phyloP scores from a whole-genome alignment of 2,113 vertebrate genomes.

The Aphyosemion australe region DNA sequence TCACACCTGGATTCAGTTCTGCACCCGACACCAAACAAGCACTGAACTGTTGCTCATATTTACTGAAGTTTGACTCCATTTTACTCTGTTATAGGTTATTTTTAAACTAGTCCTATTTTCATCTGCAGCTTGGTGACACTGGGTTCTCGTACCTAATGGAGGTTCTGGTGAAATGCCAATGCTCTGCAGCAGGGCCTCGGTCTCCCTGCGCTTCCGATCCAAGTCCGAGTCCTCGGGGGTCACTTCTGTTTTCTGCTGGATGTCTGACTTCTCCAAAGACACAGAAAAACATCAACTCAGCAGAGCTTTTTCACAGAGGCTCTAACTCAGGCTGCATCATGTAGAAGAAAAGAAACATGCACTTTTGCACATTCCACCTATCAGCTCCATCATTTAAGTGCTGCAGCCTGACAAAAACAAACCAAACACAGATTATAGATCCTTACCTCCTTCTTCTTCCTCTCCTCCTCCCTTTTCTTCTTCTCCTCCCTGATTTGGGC shows the following conservation, averaged over 20 bases:
- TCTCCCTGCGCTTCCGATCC: conserved; percentile 95
- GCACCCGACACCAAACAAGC: no score
- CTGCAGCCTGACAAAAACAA: no score
- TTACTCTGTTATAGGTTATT: no score
- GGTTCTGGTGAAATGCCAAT: conserved; percentile 98
- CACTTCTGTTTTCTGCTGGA: conserved; percentile 90
- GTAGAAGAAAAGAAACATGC: no score
- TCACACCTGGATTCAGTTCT: no score
- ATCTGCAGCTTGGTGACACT: not conserved
- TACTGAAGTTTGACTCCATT: no score
- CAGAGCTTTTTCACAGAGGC: not conserved
- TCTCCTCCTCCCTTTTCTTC: conserved; percentile 97
- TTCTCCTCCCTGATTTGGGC: conserved; percentile 99
- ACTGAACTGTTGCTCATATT: no score
- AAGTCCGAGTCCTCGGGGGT: conserved; percentile 91
- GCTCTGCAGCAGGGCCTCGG: conserved; percentile 94
- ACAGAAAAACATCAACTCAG: not conserved
- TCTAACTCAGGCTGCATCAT: not conserved
- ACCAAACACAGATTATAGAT: not conserved
- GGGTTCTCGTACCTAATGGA: conserved; percentile 83
- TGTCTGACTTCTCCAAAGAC: conserved; percentile 80
- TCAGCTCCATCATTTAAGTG: no score
- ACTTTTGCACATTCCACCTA: no score
- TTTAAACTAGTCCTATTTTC: no score
- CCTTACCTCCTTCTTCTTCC: conserved; percentile 96